These are phyloP conservation scores for Agonopterix heracliana DNA, from an alignment of 2,888 invertebrate species.

Conservation along the genomic window DNA sequence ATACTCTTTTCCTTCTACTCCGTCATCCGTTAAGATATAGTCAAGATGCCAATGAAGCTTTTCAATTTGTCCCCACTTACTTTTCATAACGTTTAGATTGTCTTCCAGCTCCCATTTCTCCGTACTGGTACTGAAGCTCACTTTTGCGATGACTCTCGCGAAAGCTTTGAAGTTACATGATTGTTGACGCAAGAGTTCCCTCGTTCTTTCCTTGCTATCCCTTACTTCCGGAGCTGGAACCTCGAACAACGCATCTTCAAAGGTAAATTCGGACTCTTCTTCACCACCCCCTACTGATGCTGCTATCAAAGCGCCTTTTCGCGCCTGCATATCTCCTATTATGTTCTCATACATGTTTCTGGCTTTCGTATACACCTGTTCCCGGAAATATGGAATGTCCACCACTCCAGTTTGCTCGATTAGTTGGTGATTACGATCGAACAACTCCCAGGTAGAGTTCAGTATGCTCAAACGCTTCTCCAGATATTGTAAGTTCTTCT, in stretches of 20 bases:
- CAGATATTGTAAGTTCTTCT: not conserved
- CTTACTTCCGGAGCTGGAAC: not conserved
- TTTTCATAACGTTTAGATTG: not conserved
- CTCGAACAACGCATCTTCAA: not conserved
- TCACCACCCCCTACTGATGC: not conserved
- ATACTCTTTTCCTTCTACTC: not conserved
- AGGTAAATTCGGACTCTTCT: not conserved
- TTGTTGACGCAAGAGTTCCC: conserved; percentile 3
- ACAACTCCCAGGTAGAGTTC: no score
- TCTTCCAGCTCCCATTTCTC: not conserved
- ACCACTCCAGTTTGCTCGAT: not conserved
- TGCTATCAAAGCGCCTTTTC: not conserved
- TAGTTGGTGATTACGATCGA: not conserved
- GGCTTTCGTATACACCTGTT: not conserved
- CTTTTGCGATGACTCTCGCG: conserved; percentile 9
- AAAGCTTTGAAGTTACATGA: conserved; percentile 12
- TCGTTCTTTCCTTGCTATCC: not conserved
- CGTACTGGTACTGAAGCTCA: not conserved
- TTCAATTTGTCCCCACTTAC: not conserved
- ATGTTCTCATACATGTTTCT: not conserved
- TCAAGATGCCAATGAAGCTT: not conserved
- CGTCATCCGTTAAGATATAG: not conserved
- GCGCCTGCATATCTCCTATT: not conserved
- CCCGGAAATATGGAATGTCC: not conserved
- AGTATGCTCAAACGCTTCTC: no score